phyloP scores from a whole-genome alignment of 2,888 invertebrate genomes.

The Proisotoma minuta region DNA sequence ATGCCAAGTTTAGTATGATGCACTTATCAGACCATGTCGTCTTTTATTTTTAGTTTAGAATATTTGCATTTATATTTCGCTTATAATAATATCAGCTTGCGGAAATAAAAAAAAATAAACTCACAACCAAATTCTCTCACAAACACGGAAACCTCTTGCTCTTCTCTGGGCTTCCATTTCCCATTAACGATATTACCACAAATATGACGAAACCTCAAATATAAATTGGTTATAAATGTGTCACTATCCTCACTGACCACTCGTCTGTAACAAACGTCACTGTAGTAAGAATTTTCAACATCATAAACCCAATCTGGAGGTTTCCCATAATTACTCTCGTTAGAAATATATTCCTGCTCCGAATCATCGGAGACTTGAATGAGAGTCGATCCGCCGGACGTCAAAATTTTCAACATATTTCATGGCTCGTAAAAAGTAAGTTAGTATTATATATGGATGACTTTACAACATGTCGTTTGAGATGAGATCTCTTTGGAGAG shows the following conservation, averaged over 20 bases:
- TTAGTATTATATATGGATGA: too few species aligned
- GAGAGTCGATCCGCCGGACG: conserved; percentile 36
- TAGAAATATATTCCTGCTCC: neutral
- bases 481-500: too few species aligned
- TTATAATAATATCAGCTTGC: too few species aligned
- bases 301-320: neutral
- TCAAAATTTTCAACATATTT: conserved; percentile 40
- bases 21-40: too few species aligned
- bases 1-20: too few species aligned
- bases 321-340: neutral
- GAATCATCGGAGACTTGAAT: conserved; percentile 36
- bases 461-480: too few species aligned
- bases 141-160: conserved; percentile 45
- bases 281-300: conserved; percentile 33
- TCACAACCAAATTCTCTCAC: conserved; percentile 44
- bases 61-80: too few species aligned
- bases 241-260: conserved; percentile 12
- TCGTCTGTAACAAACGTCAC: conserved; percentile 34
- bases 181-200: conserved; percentile 36
- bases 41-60: too few species aligned
- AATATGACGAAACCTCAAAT: conserved; percentile 29
- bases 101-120: too few species aligned
- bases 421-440: neutral
- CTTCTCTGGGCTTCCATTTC: conserved; percentile 40
- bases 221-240: conserved; percentile 26